phyloP scores from a whole-genome alignment of 2,113 vertebrate genomes.

The Motacilla alba region DNA sequence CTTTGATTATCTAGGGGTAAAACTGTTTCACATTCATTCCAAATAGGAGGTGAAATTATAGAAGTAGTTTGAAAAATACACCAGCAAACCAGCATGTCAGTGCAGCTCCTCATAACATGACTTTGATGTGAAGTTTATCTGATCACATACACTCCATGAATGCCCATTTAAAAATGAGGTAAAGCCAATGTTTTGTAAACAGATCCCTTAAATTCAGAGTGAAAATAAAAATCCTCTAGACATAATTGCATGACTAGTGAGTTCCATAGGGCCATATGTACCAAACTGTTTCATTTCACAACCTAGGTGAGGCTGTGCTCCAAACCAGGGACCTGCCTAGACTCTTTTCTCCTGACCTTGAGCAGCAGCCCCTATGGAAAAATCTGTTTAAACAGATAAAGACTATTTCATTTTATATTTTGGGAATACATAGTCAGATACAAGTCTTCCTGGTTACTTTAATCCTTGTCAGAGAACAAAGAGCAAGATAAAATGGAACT shows the following conservation, averaged over 20 bases:
- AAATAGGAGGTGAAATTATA: neutral
- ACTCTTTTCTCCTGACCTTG: neutral
- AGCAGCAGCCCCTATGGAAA: neutral
- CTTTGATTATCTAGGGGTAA: neutral
- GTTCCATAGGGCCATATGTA: neutral
- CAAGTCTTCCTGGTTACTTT: conserved; percentile 19
- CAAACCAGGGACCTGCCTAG: neutral
- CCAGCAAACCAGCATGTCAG: neutral
- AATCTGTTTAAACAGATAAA: conserved; percentile 3
- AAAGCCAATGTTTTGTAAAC: neutral
- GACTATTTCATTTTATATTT: neutral
- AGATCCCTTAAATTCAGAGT: neutral
- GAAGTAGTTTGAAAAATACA: neutral
- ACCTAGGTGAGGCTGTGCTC: neutral
- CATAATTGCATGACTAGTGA: neutral
- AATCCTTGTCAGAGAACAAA: conserved; percentile 40
- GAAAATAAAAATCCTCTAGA: neutral
- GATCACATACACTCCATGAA: neutral
- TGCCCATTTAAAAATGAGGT: neutral
- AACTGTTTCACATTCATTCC: neutral
- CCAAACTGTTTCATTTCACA: neutral
- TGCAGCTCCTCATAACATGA: neutral
- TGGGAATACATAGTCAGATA: neutral
- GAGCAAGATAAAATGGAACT: conserved; percentile 36
- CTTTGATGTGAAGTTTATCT: neutral